phyloP scores from a whole-genome alignment of 2,888 invertebrate species.

The Drosophila diplacantha region DNA sequence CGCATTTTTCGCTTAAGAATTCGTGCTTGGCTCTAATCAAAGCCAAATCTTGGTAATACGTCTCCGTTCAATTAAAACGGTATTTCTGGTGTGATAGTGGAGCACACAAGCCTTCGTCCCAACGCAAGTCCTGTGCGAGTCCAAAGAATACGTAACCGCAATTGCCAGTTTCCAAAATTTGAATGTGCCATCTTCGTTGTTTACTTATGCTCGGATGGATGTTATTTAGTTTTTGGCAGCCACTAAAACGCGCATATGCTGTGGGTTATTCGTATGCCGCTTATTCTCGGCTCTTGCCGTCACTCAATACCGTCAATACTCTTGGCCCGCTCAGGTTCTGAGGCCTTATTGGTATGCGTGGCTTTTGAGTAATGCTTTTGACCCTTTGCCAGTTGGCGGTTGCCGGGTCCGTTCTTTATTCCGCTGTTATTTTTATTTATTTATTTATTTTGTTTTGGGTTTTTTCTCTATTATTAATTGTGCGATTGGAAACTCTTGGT shows the following conservation, averaged over 20 bases:
- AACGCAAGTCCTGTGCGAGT: neutral
- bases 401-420: slow-evolving; percentile 27
- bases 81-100: slow-evolving; percentile 8
- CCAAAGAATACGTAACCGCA: neutral
- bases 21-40: slow-evolving; percentile 54
- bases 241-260: slow-evolving; percentile 23
- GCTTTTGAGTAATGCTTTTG: slow-evolving; percentile 41
- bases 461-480: slow-evolving; percentile 47
- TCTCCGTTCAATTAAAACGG: slow-evolving; percentile 27
- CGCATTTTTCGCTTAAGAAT: slow-evolving; percentile 60
- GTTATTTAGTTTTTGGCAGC: slow-evolving; percentile 14
- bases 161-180: neutral
- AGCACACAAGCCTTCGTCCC: neutral
- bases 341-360: slow-evolving; percentile 18
- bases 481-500: slow-evolving; percentile 43
- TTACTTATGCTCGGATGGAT: slow-evolving; percentile 9
- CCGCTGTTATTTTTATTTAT: slow-evolving; percentile 38
- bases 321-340: slow-evolving; percentile 13
- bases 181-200: slow-evolving; percentile 11
- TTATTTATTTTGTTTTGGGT: slow-evolving; percentile 33
- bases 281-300: slow-evolving; percentile 40
- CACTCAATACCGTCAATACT: slow-evolving; percentile 36
- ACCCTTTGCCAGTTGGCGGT: slow-evolving; percentile 34
- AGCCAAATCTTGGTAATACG: slow-evolving; percentile 38
- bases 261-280: slow-evolving; percentile 11